Percentiles rank a stretch among this genome's conserved stretches.
phyloP scores from a whole-genome alignment of 2,797 vertebrate genomes.

The Semotilus atromaculatus region DNA sequence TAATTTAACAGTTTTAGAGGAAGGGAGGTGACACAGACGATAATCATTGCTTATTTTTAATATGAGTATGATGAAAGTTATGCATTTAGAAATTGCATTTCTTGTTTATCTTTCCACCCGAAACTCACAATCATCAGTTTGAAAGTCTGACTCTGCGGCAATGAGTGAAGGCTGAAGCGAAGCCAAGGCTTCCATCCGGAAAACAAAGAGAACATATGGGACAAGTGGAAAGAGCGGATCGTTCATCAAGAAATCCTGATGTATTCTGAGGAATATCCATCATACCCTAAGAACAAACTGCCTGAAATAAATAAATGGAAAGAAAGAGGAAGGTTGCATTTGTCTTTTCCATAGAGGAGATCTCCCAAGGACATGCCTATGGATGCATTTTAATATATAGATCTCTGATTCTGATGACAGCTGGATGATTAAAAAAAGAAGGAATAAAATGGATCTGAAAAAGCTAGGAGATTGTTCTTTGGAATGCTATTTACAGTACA shows the following conservation, averaged over 20 bases:
- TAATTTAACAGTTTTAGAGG: constrained; percentile 23
- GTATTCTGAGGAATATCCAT: constrained; percentile 57
- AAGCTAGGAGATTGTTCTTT: background rate
- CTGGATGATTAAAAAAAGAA: constrained; percentile 4
- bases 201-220: constrained; percentile 61
- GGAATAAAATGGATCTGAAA: background rate
- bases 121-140: constrained; percentile 25
- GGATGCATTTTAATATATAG: constrained; percentile 26
- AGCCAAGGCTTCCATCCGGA: constrained; percentile 39
- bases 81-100: constrained; percentile 39
- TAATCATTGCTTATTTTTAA: constrained; percentile 27
- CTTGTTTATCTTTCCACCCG: constrained; percentile 18
- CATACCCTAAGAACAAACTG: constrained; percentile 43
- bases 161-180: constrained; percentile 46
- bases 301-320: constrained; percentile 35
- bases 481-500: background rate
- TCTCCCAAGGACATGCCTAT: constrained; percentile 37
- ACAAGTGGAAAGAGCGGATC: constrained; percentile 43
- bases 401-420: constrained; percentile 14
- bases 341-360: constrained; percentile 12
- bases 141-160: constrained; percentile 4
- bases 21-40: constrained; percentile 14
- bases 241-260: constrained; percentile 58
- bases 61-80: constrained; percentile 34
- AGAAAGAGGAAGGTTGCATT: constrained; percentile 23